These are phyloP conservation scores for Helarctos malayanus DNA, from an alignment of 2,797 vertebrate genomes.

Conservation along the genomic window DNA sequence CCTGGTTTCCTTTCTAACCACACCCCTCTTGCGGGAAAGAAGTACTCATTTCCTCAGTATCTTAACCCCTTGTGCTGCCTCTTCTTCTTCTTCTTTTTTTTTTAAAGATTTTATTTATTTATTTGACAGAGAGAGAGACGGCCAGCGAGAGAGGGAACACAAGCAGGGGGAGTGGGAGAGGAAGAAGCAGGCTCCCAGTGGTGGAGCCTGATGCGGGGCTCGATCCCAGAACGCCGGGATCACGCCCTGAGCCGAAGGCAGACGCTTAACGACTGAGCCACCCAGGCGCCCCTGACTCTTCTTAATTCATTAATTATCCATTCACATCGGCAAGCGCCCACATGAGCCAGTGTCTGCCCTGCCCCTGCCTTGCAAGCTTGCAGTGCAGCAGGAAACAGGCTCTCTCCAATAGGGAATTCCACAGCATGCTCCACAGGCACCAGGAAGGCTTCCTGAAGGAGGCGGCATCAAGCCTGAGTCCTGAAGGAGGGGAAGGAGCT, in stretches of 20 bases:
- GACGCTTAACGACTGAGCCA: too few species aligned
- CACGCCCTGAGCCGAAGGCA: too few species aligned
- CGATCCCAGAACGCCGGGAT: too few species aligned
- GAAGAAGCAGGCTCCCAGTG: too few species aligned
- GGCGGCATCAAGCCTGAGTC: background rate
- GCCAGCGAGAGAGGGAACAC: too few species aligned
- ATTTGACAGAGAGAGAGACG: too few species aligned
- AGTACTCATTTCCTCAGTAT: background rate
- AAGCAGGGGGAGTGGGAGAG: too few species aligned
- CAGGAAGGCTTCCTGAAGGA: background rate
- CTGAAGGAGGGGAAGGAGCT: background rate
- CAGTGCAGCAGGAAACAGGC: accelerated
- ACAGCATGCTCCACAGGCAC: accelerated
- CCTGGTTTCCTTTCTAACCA: accelerated
- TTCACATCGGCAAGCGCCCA: accelerated
- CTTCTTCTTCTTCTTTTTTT: background rate
- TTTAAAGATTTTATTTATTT: too few species aligned
- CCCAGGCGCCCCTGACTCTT: background rate
- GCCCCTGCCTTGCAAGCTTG: accelerated
- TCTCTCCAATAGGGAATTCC: too few species aligned
- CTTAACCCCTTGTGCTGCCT: background rate
- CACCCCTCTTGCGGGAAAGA: background rate
- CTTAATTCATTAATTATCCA: background rate
- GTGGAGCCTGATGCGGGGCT: too few species aligned
- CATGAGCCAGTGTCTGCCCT: accelerated